Conservation (phyloP, 2,113 vertebrate species). For the Thalassoma bifasciatum region DNA sequence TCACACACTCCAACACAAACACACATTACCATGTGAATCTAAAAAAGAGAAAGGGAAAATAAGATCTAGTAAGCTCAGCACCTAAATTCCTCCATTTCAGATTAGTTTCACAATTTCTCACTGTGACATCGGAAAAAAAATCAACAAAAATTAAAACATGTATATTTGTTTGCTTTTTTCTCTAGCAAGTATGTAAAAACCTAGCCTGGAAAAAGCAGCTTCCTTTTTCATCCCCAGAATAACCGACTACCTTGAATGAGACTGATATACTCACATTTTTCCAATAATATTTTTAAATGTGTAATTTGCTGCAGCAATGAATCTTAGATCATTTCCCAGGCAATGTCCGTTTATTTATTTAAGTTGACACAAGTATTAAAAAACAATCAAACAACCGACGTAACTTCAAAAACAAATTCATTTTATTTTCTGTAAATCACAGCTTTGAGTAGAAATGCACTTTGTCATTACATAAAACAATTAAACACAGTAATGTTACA, state of each 20-base stretch:
- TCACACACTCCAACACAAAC: conserved; percentile 8
- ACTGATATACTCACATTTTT: background rate
- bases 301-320: background rate
- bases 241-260: background rate
- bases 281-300: conserved; percentile 36
- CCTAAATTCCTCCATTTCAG: background rate
- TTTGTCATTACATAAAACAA: no score
- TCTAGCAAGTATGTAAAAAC: background rate
- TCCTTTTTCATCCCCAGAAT: background rate
- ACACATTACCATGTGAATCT: conserved; percentile 32
- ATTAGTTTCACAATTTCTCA: background rate
- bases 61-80: background rate
- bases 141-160: no score
- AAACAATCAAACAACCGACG: no score
- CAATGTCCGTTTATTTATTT: background rate
- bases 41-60: background rate
- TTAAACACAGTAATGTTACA: no score
- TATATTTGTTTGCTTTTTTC: background rate
- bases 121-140: no score
- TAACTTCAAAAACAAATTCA: no score
- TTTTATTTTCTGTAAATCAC: no score
- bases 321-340: background rate
- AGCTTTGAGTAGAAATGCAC: no score
- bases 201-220: background rate
- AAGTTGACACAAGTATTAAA: background rate